A percentile compares a stretch with the other conserved stretches of the same genome.
These are phyloP conservation scores for Sebastes paucispinis DNA, from an alignment of 2,797 vertebrate species.

Conservation along the genomic window DNA sequence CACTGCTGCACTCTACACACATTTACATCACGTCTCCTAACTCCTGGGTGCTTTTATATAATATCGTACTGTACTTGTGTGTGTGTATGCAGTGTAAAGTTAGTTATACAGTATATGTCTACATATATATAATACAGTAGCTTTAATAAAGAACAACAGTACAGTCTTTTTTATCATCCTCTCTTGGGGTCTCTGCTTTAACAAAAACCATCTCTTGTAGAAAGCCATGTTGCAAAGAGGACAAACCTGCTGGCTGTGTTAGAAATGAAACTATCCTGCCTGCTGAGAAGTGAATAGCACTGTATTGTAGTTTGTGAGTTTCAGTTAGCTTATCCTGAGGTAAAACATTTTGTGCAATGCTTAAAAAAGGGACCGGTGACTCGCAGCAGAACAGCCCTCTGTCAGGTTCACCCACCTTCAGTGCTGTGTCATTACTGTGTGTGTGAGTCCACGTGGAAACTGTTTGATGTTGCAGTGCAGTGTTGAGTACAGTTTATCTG, in stretches of 20 bases:
- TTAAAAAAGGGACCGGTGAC: slow-evolving; percentile 50
- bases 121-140: slow-evolving; percentile 64
- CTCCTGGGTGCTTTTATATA: slow-evolving; percentile 47
- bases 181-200: slow-evolving; percentile 48
- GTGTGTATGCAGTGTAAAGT: slow-evolving; percentile 54
- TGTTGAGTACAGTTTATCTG: slow-evolving; percentile 13
- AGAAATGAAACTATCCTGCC: slow-evolving; percentile 48
- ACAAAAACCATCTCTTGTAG: slow-evolving; percentile 35
- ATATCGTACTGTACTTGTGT: slow-evolving; percentile 32
- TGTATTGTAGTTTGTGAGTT: slow-evolving; percentile 55
- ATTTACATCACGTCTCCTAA: slow-evolving; percentile 37
- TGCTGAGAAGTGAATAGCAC: slow-evolving; percentile 51
- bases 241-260: slow-evolving; percentile 63
- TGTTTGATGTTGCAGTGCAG: neutral
- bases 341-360: slow-evolving; percentile 74
- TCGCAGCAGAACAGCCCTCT: slow-evolving; percentile 32
- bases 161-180: slow-evolving; percentile 46
- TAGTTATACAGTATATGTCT: slow-evolving; percentile 67
- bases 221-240: slow-evolving; percentile 41
- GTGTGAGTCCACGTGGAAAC: slow-evolving; percentile 2
- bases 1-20: slow-evolving; percentile 37
- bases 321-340: slow-evolving; percentile 74
- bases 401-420: slow-evolving; percentile 18
- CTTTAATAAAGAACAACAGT: slow-evolving; percentile 57
- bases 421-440: slow-evolving; percentile 30